Conservation (phyloP, 92 coral and sea anemone genomes). For the Phymanthus crucifer region DNA sequence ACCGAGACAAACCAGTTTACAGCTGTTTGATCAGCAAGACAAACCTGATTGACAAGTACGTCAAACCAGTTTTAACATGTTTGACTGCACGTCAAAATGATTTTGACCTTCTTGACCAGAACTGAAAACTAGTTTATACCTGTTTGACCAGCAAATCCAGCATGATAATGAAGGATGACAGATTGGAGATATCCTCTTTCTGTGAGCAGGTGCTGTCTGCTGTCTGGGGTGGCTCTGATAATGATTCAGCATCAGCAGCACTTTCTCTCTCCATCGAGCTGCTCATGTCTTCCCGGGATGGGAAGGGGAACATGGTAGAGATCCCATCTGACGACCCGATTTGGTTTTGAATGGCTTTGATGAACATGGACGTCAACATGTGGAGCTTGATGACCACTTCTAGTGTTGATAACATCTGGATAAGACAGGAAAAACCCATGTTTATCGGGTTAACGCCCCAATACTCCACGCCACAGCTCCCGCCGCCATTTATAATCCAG, state of each 20-base stretch:
- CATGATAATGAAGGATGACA: conserved; percentile 93
- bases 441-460: too few relatives aligned
- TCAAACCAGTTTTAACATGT: conserved; percentile 58
- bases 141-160: conserved; percentile 96
- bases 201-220: conserved; percentile 62
- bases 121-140: conserved; percentile 37
- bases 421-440: not conserved
- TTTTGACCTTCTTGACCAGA: not conserved
- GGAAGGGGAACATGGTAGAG: conserved; percentile 84
- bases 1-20: too few relatives aligned
- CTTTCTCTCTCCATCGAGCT: conserved; percentile 38
- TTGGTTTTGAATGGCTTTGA: conserved; percentile 78
- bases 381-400: conserved; percentile 84
- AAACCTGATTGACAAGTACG: conserved; percentile 18
- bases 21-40: conserved; percentile 95
- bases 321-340: conserved; percentile 67
- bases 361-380: conserved; percentile 84
- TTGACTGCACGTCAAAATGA: conserved; percentile 78
- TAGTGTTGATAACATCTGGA: conserved; percentile 83
- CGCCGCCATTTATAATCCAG: too few relatives aligned
- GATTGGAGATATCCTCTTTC: conserved; percentile 71
- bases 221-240: conserved; percentile 55
- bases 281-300: conserved; percentile 51
- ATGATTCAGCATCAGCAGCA: conserved; percentile 27
- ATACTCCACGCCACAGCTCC: too few relatives aligned